Percentiles rank a stretch among this genome's conserved stretches.
Conservation (phyloP, 2,113 vertebrate species). For the Dasyornis broadbenti region DNA sequence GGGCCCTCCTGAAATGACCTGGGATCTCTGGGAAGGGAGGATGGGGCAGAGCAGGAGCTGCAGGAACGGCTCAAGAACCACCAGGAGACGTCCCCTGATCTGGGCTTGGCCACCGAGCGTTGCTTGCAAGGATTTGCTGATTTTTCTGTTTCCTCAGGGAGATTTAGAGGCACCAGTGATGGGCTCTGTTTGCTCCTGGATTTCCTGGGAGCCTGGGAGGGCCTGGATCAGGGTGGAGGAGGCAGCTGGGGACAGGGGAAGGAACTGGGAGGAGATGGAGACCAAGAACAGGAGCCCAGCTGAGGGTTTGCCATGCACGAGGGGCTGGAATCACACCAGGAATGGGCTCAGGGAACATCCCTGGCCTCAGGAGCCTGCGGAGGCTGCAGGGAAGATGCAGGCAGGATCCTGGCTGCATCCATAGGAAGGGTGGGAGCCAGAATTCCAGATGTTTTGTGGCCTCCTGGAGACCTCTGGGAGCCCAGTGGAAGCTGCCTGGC, state of each 20-base stretch:
- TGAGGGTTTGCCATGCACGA: not conserved
- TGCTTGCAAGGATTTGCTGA: not conserved
- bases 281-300: not conserved
- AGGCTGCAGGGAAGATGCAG: not conserved
- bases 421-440: not conserved
- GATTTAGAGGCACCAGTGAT: not conserved
- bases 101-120: accelerated
- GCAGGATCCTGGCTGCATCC: accelerated
- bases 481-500: not conserved
- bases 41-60: not conserved
- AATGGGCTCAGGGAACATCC: not conserved
- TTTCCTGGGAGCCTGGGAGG: not conserved
- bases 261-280: not conserved
- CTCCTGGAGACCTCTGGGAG: not conserved
- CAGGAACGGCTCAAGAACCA: not conserved
- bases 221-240: not conserved
- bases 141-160: not conserved
- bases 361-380: not conserved
- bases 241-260: not conserved
- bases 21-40: not conserved
- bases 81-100: accelerated
- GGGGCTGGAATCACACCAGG: not conserved
- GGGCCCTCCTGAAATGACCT: not conserved
- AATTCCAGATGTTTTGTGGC: not conserved
- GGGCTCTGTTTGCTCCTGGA: not conserved